Conservation (phyloP, 92 coral and sea anemone species). For the Palythoa grandiflora region DNA sequence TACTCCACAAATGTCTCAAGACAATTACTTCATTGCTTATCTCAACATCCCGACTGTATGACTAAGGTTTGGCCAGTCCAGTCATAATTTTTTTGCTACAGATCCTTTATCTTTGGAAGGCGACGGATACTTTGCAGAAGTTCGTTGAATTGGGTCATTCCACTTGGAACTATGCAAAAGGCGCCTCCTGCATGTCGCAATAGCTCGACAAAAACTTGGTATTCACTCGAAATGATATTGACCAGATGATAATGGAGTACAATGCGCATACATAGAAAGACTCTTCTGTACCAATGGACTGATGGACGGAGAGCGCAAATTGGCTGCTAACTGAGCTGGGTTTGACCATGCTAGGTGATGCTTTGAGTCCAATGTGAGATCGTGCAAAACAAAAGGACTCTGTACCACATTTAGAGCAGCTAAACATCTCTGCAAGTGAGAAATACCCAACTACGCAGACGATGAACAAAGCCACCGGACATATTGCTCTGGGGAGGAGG, state of each 20-base stretch:
- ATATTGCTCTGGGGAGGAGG: conserved; percentile 92
- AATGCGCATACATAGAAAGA: conserved; percentile 91
- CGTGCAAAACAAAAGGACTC: conserved; percentile 95
- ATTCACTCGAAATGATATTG: conserved; percentile 80
- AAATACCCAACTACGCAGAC: too few relatives aligned
- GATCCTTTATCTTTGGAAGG: conserved; percentile 91
- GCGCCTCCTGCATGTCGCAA: conserved; percentile 95
- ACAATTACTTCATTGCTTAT: background rate
- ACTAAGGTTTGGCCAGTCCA: conserved; percentile 89
- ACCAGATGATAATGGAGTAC: conserved; percentile 84
- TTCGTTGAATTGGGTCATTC: conserved; percentile 97
- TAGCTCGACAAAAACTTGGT: conserved; percentile 94
- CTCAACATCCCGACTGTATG: background rate
- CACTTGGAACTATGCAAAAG: conserved; percentile 98
- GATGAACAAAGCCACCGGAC: conserved; percentile 30
- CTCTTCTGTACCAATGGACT: conserved; percentile 97
- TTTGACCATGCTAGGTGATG: conserved; percentile 91
- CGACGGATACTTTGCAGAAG: conserved; percentile 88
- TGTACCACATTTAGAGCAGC: conserved; percentile 91
- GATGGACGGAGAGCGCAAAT: conserved; percentile 94
- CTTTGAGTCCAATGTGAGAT: conserved; percentile 91
- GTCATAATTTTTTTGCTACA: conserved; percentile 97
- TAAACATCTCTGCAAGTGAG: conserved; percentile 73
- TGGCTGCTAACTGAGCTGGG: conserved; percentile 91
- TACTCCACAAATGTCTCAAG: too few relatives aligned